These are phyloP conservation scores for Brenthis hecate DNA, from an alignment of 2,888 invertebrate genomes.

Conservation along the genomic window DNA sequence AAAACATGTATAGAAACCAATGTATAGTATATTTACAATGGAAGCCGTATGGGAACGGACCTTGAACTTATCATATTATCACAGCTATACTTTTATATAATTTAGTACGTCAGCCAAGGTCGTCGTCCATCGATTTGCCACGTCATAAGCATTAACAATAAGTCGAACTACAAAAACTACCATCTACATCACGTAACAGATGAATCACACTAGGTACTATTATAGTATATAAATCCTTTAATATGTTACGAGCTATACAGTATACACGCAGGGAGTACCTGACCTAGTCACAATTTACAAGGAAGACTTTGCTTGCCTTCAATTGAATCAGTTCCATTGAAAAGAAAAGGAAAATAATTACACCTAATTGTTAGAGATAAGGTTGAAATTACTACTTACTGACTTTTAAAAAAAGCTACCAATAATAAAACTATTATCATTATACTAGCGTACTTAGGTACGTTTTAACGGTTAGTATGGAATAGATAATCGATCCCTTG, in stretches of 20 bases:
- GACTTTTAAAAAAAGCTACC: too few relatives aligned
- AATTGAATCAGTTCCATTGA: not conserved
- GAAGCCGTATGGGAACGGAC: constrained; percentile 31
- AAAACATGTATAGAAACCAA: constrained; percentile 2
- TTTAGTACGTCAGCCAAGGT: constrained; percentile 38
- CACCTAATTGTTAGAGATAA: too few relatives aligned
- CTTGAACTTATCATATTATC: constrained; percentile 42
- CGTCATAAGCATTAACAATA: constrained; percentile 30
- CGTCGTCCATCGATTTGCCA: constrained; percentile 35
- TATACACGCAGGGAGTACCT: constrained; percentile 3
- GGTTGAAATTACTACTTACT: too few relatives aligned
- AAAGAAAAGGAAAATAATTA: too few relatives aligned
- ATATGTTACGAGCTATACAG: not conserved
- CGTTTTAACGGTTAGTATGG: too few relatives aligned
- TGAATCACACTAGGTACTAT: constrained; percentile 22
- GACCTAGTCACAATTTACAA: constrained; percentile 13
- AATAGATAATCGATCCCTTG: too few relatives aligned
- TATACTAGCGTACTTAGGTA: too few relatives aligned
- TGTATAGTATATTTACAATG: constrained; percentile 19
- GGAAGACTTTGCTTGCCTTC: constrained; percentile 3
- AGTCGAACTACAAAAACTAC: constrained; percentile 21
- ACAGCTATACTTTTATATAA: constrained; percentile 24
- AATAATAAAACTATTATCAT: too few relatives aligned
- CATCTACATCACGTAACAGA: constrained; percentile 24
- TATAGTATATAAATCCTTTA: constrained; percentile 17